These are phyloP conservation scores for Adelognathus sp. DNA, from an alignment of 2,888 invertebrate genomes.

Conservation along the genomic window DNA sequence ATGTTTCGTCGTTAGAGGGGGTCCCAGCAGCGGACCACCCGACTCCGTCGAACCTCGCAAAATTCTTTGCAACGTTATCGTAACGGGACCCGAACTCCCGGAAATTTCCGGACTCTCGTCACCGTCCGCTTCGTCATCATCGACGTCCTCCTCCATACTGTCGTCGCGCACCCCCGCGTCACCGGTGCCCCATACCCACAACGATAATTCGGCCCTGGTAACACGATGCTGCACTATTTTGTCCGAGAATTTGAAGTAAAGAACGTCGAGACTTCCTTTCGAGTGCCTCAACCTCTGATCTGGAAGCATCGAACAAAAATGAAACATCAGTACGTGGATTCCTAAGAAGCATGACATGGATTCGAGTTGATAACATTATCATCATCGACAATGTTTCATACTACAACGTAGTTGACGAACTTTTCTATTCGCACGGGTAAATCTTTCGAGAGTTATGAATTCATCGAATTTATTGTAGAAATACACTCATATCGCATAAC, in stretches of 20 bases:
- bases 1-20: conserved; percentile 76
- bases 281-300: conserved; percentile 87
- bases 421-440: not conserved
- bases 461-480: not conserved
- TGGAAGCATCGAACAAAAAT: conserved; percentile 77
- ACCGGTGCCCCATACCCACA: conserved; percentile 84
- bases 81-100: conserved; percentile 74
- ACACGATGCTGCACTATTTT: conserved; percentile 88
- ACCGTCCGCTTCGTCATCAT: conserved; percentile 53
- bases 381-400: not conserved
- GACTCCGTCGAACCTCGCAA: conserved; percentile 81
- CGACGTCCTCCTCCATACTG: conserved; percentile 36
- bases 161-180: conserved; percentile 54
- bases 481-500: not conserved
- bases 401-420: not conserved
- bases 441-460: not conserved
- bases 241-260: conserved; percentile 88
- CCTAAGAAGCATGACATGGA: not conserved
- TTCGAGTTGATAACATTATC: conserved; percentile 19
- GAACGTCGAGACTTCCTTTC: conserved; percentile 86
- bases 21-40: conserved; percentile 74
- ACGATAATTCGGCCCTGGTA: conserved; percentile 86
- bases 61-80: conserved; percentile 82
- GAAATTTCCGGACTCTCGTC: conserved; percentile 68
- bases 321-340: not conserved